Base-by-base conservation (phyloP, 2,888 invertebrate genomes). In the Lysandra coridon region DNA sequence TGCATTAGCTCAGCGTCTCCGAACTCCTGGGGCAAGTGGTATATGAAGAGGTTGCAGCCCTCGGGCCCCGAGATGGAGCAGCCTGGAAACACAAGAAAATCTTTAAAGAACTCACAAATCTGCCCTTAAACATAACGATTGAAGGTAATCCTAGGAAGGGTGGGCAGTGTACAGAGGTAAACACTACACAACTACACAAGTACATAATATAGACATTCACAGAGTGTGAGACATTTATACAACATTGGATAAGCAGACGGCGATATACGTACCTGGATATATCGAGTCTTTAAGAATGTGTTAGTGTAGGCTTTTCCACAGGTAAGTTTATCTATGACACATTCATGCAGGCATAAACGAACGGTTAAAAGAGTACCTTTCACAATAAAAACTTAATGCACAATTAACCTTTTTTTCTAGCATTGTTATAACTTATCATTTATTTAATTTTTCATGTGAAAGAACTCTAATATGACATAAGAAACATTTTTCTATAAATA, bases 31-130 rank as follows among this genome's bases (percentile, higher is more conserved):
- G 99, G 99, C 95, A 99, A 97, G 96, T 99, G 99, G 96, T 99
- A 99, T 95, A 99, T 99, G 96, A 99, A 99, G 88, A 99, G 97
- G 95, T 99, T 99, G 96, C 99, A 99, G 91, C 99, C 99, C 96
- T 99, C 99, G 86, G 99, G 99, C 91, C 99, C 99, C 92, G 98
- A 98, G 95, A 98, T 98, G 90, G 98, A 98, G 95, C 98, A 98
- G 93, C 98, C 98, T 98, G 96, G 96, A 94, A 96, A 96, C 95
- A 96, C 95, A 92, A 96, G 92, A 94, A 96, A 96, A 95, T 96
- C 96, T 96, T 96, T 95, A 96, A 96, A 95, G 95, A 95, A 95
- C 95, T 95, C 94, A 94, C 92, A 94, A 91, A 91, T 94, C 95
- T 94, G 95, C 88, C 88, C 88, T 85, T 83, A 78, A 85, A 92